Percentiles rank a stretch among this genome's conserved stretches.
phyloP scores from a whole-genome alignment of 2,888 invertebrate species.

The Ornithoptera priamus region DNA sequence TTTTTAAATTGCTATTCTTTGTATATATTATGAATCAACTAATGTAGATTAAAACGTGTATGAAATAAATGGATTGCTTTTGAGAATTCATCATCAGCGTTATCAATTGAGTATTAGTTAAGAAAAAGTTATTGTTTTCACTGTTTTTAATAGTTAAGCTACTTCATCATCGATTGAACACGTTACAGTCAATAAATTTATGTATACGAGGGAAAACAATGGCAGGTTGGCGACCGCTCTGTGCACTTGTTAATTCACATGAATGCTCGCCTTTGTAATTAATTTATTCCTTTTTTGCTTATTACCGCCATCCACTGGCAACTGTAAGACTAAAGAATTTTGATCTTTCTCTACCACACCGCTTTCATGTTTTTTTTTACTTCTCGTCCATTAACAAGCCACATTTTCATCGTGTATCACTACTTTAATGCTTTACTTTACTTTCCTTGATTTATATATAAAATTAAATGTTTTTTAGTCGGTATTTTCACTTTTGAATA shows the following conservation, averaged over 20 bases:
- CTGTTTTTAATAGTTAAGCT: neutral
- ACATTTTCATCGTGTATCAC: too few species aligned
- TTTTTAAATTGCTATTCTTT: too few species aligned
- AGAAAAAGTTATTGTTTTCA: neutral
- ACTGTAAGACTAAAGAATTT: neutral
- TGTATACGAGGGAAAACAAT: conserved; percentile 15
- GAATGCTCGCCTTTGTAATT: conserved; percentile 6
- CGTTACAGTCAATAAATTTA: conserved; percentile 12
- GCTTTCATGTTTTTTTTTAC: neutral
- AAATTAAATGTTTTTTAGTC: too few species aligned
- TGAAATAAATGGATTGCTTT: too few species aligned
- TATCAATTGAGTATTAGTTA: neutral
- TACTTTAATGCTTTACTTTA: neutral
- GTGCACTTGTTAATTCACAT: conserved; percentile 6
- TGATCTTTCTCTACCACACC: neutral
- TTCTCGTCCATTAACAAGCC: too few species aligned
- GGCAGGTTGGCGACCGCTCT: neutral
- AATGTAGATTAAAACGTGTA: too few species aligned
- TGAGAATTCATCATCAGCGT: too few species aligned
- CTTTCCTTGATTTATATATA: too few species aligned
- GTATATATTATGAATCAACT: too few species aligned
- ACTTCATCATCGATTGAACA: neutral
- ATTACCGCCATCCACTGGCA: neutral
- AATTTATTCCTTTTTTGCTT: conserved; percentile 12
- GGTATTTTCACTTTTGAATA: neutral